These are phyloP conservation scores for Bombyx huttoni DNA, from an alignment of 2,888 invertebrate species.

Conservation along the genomic window DNA sequence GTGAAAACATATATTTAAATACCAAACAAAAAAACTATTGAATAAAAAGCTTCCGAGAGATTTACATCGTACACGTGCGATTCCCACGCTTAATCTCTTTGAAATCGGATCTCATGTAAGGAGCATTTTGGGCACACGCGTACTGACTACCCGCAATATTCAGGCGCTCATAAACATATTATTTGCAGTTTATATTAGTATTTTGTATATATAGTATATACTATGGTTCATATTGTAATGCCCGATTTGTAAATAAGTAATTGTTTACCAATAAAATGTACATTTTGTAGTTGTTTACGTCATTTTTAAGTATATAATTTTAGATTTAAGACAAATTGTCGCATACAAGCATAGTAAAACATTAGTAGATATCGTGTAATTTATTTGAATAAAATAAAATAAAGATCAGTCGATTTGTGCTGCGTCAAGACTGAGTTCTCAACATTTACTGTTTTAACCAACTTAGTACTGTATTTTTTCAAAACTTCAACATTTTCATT, in stretches of 20 bases:
- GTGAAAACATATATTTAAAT: too few species aligned
- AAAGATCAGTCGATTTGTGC: conserved; percentile 37
- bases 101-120: neutral
- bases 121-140: neutral
- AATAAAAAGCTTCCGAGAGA: neutral
- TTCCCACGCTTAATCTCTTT: neutral
- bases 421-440: conserved; percentile 52
- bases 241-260: neutral
- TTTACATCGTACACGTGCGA: neutral
- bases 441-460: conserved; percentile 11
- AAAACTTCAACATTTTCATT: conserved; percentile 49
- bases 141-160: neutral
- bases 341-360: neutral
- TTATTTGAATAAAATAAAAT: conserved; percentile 9
- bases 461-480: conserved; percentile 37
- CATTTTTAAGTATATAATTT: neutral
- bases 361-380: conserved; percentile 5
- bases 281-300: neutral
- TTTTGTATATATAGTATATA: neutral
- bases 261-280: neutral
- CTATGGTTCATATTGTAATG: neutral
- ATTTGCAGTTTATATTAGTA: neutral
- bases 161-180: neutral
- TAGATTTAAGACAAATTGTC: neutral
- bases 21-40: neutral